Evolutionary conservation across 2,888 invertebrate species (phyloP).

Genomic region (Gari tellinella): DNA sequence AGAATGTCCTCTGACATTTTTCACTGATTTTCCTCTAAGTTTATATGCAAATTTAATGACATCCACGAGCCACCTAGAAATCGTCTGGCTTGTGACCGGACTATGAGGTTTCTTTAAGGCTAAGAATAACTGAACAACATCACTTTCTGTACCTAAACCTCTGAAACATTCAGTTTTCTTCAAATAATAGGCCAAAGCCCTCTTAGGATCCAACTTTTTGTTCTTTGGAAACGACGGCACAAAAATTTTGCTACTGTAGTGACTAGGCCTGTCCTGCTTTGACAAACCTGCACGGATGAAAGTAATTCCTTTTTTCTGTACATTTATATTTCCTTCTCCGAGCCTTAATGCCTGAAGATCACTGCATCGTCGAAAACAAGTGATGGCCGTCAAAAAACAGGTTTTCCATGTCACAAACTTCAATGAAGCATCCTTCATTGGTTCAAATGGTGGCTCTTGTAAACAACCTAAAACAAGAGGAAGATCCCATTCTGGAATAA

Average conservation of each 20-base stretch:
- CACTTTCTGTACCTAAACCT: neutral
- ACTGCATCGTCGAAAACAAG: no score
- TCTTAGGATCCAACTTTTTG: constrained; percentile 17
- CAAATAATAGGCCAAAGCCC: constrained; percentile 22
- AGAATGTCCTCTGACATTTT: constrained; percentile 14
- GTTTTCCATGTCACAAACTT: constrained; percentile 19
- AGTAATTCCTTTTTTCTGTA: constrained; percentile 7
- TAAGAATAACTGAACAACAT: constrained; percentile 18
- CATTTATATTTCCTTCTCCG: constrained; percentile 7
- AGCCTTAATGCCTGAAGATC: no score
- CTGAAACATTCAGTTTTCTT: constrained; percentile 12
- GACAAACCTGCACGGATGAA: constrained; percentile 10
- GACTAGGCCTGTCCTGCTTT: constrained; percentile 16
- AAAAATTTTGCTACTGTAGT: constrained; percentile 10
- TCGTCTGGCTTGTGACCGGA: constrained; percentile 20
- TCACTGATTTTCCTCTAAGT: neutral
- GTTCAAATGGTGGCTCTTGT: constrained; percentile 13
- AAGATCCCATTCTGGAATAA: constrained; percentile 33
- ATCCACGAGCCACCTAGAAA: constrained; percentile 22
- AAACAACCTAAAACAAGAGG: constrained; percentile 13
- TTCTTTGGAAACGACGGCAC: constrained; percentile 15
- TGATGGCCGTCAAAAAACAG: constrained; percentile 14
- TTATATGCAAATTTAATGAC: constrained; percentile 5
- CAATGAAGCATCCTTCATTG: constrained; percentile 13
- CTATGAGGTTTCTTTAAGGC: constrained; percentile 29